Evolutionary conservation across 1,140 invertebrate species (phyloP), one percentile per base, ranked within the genome.

Genomic region (Drosophila ficusphila): DNA sequence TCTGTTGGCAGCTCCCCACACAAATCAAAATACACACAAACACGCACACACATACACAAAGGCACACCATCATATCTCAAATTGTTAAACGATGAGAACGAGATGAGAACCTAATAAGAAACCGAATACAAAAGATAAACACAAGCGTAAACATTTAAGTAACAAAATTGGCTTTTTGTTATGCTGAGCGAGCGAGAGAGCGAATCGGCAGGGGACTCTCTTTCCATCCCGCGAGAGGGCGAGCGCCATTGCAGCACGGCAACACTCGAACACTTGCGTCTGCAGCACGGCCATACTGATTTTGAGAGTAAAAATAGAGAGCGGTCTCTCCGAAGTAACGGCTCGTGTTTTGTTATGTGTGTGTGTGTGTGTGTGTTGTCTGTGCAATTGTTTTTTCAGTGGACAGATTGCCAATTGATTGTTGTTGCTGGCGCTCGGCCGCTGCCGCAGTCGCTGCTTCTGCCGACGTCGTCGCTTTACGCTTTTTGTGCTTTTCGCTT

Each of bases 51-150:
- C 64, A 41, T 18, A 67, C 60, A 46, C 39, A 21, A 19, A 38
- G 52, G 51, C 16, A 57, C 58, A 62, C 9, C 54, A 86, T 86
- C 82, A 86, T 86, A 86, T 86, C 81, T 86, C 82, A 86, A 90
- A 90, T 90, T 90, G 86, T 90, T 90, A 86, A 90, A 90, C 86
- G 86, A 90, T 90, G 86, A 90, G 82, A 86, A 86, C 82, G 86
- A 89, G 86, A 89, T 89, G 86, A 89, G 86, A 90, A 90, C 86
- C 86, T 90, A 90, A 90, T 90, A 90, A 90, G 86, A 90, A 90
- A 90, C 86, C 86, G 86, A 90, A 90, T 90, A 90, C 86, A 90
- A 90, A 90, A 90, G 86, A 90, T 90, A 90, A 90, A 90, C 86
- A 90, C 86, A 86, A 89, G 86, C 86, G 86, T 89, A 90, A 89